Conservation (phyloP, 2,888 invertebrate species). For the Apoda limacodes region DNA sequence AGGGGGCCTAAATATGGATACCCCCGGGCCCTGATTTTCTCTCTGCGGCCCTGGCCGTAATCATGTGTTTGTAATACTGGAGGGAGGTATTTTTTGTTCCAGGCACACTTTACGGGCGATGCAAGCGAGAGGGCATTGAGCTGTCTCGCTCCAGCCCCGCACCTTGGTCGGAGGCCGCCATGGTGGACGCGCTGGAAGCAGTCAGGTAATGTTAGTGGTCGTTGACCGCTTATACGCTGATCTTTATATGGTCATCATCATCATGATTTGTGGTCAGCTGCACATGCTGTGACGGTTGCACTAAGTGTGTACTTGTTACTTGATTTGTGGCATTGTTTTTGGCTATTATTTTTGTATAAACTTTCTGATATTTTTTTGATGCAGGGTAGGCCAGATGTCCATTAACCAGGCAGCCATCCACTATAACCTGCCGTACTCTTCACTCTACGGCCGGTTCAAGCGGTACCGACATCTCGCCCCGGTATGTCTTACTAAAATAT, state of each 20-base stretch:
- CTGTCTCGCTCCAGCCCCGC: conserved; percentile 90
- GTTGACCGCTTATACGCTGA: too few species aligned
- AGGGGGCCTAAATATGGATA: too few species aligned
- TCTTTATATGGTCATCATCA: too few species aligned
- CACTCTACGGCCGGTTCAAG: conserved; percentile 89
- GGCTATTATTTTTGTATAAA: too few species aligned
- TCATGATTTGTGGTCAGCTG: too few species aligned
- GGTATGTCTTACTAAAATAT: too few species aligned
- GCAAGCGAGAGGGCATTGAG: conserved; percentile 91
- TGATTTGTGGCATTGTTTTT: not conserved
- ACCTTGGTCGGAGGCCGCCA: conserved; percentile 94
- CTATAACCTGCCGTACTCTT: conserved; percentile 91
- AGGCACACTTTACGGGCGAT: conserved; percentile 88
- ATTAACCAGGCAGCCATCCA: conserved; percentile 94
- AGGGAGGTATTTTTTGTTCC: conserved; percentile 20
- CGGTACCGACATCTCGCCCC: conserved; percentile 83
- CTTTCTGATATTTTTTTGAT: conserved; percentile 12
- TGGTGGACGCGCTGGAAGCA: conserved; percentile 91
- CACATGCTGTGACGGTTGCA: too few species aligned
- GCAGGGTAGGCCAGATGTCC: conserved; percentile 89
- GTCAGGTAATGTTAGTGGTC: too few species aligned
- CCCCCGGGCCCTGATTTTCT: too few species aligned
- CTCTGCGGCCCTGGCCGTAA: too few species aligned
- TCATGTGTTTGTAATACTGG: not conserved
- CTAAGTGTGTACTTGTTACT: not conserved